Conservation (phyloP, 2,113 vertebrate species). For the Nymphicus hollandicus region DNA sequence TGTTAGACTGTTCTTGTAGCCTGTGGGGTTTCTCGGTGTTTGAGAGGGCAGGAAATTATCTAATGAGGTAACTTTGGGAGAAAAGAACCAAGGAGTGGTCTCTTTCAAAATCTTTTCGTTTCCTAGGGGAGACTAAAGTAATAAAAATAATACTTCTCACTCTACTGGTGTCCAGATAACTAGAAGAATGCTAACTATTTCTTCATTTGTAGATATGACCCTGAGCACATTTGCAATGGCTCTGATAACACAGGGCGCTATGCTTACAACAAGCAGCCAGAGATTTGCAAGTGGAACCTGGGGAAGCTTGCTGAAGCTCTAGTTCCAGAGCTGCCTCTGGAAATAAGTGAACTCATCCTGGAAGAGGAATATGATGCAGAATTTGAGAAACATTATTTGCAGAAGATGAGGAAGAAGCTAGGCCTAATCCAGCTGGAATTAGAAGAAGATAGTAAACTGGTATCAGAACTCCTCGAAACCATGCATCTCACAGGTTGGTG, state of each 20-base stretch:
- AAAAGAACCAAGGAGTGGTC: background rate
- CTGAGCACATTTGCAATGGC: slow-evolving; percentile 91
- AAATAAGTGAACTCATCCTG: slow-evolving; percentile 76
- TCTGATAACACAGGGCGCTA: slow-evolving; percentile 91
- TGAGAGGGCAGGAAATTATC: background rate
- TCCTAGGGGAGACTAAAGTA: background rate
- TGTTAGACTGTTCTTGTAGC: background rate
- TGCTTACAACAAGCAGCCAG: slow-evolving; percentile 89
- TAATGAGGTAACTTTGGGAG: background rate
- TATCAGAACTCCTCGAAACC: slow-evolving; percentile 86
- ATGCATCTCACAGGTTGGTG: slow-evolving; percentile 89
- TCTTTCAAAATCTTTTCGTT: background rate
- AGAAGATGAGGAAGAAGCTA: slow-evolving; percentile 92
- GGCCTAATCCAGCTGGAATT: slow-evolving; percentile 81
- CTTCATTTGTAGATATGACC: slow-evolving; percentile 84
- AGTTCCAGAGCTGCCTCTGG: slow-evolving; percentile 84
- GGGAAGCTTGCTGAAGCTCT: slow-evolving; percentile 89
- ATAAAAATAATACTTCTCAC: background rate
- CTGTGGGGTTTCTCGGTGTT: background rate
- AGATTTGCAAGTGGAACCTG: slow-evolving; percentile 94
- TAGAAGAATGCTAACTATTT: background rate
- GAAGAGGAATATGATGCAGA: slow-evolving; percentile 82
- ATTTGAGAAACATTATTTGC: slow-evolving; percentile 85
- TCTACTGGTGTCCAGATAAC: background rate
- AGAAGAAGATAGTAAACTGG: slow-evolving; percentile 83